These are phyloP conservation scores for Rugalucina vietnamica DNA, from an alignment of 2,888 invertebrate genomes.

Conservation along the genomic window DNA sequence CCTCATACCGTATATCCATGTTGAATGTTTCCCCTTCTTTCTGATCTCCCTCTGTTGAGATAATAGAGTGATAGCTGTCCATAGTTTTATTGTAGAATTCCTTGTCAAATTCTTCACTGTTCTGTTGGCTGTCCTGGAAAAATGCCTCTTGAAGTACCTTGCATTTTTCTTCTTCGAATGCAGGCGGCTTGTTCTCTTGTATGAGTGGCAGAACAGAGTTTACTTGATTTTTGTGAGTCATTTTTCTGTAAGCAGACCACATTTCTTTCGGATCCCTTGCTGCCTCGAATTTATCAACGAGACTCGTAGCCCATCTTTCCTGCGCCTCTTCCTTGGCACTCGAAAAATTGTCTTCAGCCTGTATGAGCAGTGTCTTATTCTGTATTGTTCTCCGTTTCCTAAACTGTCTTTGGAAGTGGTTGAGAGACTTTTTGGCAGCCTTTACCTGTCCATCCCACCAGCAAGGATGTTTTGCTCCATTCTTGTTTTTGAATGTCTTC, in stretches of 20 bases:
- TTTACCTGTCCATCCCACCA: conserved; percentile 16
- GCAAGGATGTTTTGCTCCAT: not conserved
- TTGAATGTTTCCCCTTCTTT: conserved; percentile 3
- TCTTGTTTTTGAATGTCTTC: not conserved
- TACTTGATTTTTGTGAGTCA: not conserved
- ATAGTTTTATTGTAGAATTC: not conserved
- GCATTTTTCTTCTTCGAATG: conserved; percentile 2
- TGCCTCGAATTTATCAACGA: conserved; percentile 2
- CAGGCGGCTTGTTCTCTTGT: not conserved
- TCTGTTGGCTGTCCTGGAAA: not conserved
- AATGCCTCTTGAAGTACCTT: conserved; percentile 1
- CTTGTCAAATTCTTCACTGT: not conserved
- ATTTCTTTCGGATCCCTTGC: conserved; percentile 5
- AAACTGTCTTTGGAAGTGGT: not conserved
- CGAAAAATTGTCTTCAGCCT: not conserved
- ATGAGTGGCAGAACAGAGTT: conserved; percentile 11
- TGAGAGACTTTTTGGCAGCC: not conserved
- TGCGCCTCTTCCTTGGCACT: not conserved
- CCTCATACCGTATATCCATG: not conserved
- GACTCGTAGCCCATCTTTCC: conserved; percentile 3
- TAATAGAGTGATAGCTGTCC: not conserved
- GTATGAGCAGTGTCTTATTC: not conserved
- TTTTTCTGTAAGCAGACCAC: conserved; percentile 14
- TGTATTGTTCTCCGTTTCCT: not conserved
- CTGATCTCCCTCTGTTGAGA: not conserved